phyloP scores from a whole-genome alignment of 2,888 invertebrate species.

The Cenopis cana region DNA sequence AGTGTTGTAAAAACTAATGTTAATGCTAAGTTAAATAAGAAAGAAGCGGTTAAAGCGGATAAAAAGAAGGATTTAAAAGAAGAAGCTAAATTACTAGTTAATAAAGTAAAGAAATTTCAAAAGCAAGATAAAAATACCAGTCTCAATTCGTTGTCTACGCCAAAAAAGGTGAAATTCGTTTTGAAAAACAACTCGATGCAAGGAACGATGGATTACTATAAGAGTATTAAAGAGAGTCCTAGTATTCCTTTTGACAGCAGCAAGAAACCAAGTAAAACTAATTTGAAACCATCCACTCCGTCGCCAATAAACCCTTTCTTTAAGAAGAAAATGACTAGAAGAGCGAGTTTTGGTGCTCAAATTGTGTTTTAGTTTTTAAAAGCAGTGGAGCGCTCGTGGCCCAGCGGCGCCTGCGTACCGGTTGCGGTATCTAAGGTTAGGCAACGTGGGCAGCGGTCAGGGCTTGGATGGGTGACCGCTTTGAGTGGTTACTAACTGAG shows the following conservation, averaged over 20 bases:
- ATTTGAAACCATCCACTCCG: conserved; percentile 88
- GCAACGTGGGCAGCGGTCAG: no score
- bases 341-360: conserved; percentile 18
- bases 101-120: conserved; percentile 66
- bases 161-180: conserved; percentile 90
- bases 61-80: conserved; percentile 23
- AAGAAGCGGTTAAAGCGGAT: not conserved
- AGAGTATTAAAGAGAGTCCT: conserved; percentile 89
- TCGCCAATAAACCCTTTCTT: conserved; percentile 93
- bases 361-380: conserved; percentile 22
- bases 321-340: conserved; percentile 76
- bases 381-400: no score
- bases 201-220: conserved; percentile 89
- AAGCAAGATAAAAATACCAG: conserved; percentile 55
- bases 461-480: no score
- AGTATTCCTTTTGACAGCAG: conserved; percentile 90
- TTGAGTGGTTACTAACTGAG: no score
- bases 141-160: conserved; percentile 54
- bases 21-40: not conserved
- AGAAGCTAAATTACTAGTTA: conserved; percentile 55
- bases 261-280: conserved; percentile 88
- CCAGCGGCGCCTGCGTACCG: no score
- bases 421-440: no score
- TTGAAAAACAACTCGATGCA: conserved; percentile 89
- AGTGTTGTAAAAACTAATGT: conserved; percentile 1